Percentiles rank a stretch among this genome's conserved stretches.
Conservation (phyloP, 37 sponge, comb jelly and placozoan genomes). For the Amphimedon queenslandica region DNA sequence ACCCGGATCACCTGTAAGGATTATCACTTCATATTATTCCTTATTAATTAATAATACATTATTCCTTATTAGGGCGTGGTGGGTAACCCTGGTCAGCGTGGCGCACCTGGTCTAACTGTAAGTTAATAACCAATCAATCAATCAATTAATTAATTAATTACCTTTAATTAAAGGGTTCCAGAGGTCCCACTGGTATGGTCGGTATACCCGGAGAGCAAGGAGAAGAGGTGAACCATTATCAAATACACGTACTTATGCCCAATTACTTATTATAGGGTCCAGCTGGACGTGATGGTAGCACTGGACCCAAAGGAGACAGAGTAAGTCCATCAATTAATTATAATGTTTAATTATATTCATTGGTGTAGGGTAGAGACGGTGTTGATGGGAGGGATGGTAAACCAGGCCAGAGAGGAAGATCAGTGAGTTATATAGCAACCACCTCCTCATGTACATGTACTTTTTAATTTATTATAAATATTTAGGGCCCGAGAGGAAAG, state of each 20-base stretch:
- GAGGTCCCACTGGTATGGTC: constrained; percentile 33
- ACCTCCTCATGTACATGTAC: no score
- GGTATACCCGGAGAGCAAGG: constrained; percentile 42
- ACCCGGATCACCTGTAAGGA: constrained; percentile 58
- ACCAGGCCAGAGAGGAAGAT: constrained; percentile 23
- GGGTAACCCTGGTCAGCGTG: constrained; percentile 33
- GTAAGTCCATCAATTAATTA: constrained; percentile 7
- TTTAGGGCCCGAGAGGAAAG: constrained; percentile 28
- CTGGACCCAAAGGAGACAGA: constrained; percentile 38
- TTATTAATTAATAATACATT: background rate
- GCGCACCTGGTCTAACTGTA: constrained; percentile 19
- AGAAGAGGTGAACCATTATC: constrained; percentile 8
- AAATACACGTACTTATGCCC: background rate
- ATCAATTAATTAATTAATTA: background rate
- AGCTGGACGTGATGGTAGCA: constrained; percentile 39
- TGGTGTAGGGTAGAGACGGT: constrained; percentile 47
- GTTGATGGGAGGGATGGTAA: constrained; percentile 40
- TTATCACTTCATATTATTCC: background rate
- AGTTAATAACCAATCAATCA: background rate
- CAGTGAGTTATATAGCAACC: background rate
- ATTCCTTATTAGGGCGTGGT: constrained; percentile 13
- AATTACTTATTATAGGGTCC: constrained; percentile 16
- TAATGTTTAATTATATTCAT: background rate
- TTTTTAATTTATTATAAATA: background rate
- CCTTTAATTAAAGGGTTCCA: constrained; percentile 35